phyloP scores from a whole-genome alignment of 2,113 vertebrate species.

The Eurystomus gularis region DNA sequence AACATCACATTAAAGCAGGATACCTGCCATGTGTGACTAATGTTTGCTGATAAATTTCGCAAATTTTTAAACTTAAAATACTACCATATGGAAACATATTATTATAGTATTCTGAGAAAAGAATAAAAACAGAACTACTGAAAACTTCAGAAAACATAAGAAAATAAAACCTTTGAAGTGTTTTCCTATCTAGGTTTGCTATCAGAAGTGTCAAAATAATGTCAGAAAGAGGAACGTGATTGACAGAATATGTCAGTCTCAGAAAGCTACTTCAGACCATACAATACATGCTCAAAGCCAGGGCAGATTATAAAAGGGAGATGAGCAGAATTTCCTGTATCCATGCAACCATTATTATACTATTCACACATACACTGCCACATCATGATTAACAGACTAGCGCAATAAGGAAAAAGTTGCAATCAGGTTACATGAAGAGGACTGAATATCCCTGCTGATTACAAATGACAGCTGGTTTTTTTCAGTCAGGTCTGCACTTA shows the following conservation, averaged over 20 bases:
- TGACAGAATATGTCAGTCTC: neutral
- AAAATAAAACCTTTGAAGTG: neutral
- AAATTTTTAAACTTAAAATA: neutral
- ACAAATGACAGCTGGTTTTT: slow-evolving; percentile 48
- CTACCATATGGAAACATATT: neutral
- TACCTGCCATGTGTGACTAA: neutral
- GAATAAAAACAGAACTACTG: neutral
- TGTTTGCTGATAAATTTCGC: neutral
- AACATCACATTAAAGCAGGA: neutral
- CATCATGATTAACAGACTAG: slow-evolving; percentile 37
- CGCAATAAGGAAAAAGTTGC: slow-evolving; percentile 39
- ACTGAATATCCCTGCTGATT: slow-evolving; percentile 61
- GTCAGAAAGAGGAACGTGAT: neutral
- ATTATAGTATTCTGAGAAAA: neutral
- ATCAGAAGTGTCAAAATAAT: neutral
- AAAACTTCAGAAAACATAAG: no score
- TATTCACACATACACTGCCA: slow-evolving; percentile 32
- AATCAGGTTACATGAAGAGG: slow-evolving; percentile 56
- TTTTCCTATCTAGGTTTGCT: neutral
- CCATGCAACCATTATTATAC: slow-evolving; percentile 55
- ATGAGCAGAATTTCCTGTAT: slow-evolving; percentile 55
- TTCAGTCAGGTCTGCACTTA: slow-evolving; percentile 23
- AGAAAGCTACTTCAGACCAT: neutral
- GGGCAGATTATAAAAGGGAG: neutral
- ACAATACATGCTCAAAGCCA: neutral